Base-by-base conservation (phyloP, 2,113 vertebrate genomes). In the Aldabrachelys gigantea region DNA sequence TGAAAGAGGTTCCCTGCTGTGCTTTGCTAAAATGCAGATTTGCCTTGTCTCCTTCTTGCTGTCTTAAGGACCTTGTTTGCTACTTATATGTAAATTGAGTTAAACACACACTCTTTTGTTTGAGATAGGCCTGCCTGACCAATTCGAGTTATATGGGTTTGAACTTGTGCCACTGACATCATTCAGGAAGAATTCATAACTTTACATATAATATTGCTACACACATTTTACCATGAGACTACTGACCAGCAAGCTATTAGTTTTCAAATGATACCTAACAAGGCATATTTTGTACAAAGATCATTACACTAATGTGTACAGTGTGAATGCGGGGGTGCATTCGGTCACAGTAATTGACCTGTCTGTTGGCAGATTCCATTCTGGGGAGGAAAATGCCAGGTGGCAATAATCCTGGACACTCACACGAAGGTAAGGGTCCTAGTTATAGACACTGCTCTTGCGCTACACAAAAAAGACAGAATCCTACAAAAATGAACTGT, bases 331-430 rank as follows among this genome's bases (percentile, higher is more conserved):
- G n/a, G 62, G 31, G 16, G 35, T 69, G 62, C 62, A 69, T n/a
- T 69, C 35, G 31, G 35, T 69, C 31, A 69, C 35, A 69, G 35
- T 9, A 69, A 69, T 69, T 35, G 8, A 69, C 35, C 16, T 88
- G 84, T 57, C 91, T 94, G 85, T 94, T 85, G 91, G 87, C 96
- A 96, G 96, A 78, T 62, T 96, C 96, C 84, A 91, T 96, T 93
- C 94, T 95, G 82, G 94, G 93, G 72, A 93, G 78, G 93, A 91
- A 59, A 89, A 52, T 91, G 93, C n/a, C 94, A 82, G 94, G 87
- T 80, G 93, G 49, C 54, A 94, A 91, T 87, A 85, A 89, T 47
- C 72, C 87, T 62, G 94, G 93, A 88, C 96, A 90, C 65, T 88
- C 96, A 57, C 65, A 44, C 2, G 88, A 52, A 92, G 96, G 96